Conservation (phyloP, 2,888 invertebrate genomes). For the Cacoxenus indagator region DNA sequence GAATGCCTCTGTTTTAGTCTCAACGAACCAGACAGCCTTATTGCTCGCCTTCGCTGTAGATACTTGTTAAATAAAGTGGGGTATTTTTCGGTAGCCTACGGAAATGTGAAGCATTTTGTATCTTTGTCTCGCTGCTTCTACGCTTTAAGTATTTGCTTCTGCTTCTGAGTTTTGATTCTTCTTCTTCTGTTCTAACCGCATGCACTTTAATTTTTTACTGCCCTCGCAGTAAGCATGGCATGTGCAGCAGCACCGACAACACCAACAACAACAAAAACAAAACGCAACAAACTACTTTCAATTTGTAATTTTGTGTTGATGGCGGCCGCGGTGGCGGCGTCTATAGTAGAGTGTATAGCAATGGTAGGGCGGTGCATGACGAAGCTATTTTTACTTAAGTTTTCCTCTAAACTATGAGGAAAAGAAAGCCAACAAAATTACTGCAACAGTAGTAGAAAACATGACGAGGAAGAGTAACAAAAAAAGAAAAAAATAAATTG, state of each 20-base stretch:
- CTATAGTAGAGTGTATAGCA: neutral
- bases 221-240: slow-evolving; percentile 53
- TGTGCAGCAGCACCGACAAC: slow-evolving; percentile 48
- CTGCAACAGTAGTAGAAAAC: neutral
- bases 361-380: slow-evolving; percentile 10
- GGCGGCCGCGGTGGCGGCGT: slow-evolving; percentile 29
- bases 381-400: slow-evolving; percentile 42
- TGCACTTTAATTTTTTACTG: neutral
- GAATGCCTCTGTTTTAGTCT: slow-evolving; percentile 1
- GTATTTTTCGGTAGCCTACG: slow-evolving; percentile 58
- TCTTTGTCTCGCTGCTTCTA: slow-evolving; percentile 1
- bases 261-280: too few relatives aligned
- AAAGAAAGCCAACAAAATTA: slow-evolving; percentile 22
- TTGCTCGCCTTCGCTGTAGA: neutral
- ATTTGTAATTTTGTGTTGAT: slow-evolving; percentile 61
- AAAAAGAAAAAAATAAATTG: slow-evolving; percentile 33
- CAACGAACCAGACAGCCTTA: neutral
- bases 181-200: slow-evolving; percentile 40
- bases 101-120: slow-evolving; percentile 53
- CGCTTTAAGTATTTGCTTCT: neutral
- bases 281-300: slow-evolving; percentile 60
- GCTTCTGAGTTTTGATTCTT: neutral
- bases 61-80: neutral
- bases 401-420: slow-evolving; percentile 19
- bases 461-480: neutral